phyloP scores from a whole-genome alignment of 2,113 vertebrate genomes.

The Epinephelus fuscoguttatus region DNA sequence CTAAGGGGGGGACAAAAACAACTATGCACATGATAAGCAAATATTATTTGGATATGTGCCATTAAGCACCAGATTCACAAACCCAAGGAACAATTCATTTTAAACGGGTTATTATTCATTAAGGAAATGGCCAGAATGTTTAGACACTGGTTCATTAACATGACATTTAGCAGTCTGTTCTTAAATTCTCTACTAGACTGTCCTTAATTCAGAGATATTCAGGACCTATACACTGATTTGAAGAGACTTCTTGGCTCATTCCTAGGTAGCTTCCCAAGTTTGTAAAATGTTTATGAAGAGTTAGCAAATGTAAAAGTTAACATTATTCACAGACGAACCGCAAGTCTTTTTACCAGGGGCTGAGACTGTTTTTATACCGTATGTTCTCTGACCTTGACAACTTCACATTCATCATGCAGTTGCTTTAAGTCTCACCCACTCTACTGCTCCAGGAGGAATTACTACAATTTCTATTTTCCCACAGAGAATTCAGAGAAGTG shows the following conservation, averaged over 20 bases:
- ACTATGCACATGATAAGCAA: conserved; percentile 1
- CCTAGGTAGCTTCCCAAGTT: neutral
- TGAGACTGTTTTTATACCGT: neutral
- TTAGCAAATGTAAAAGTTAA: neutral
- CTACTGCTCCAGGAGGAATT: neutral
- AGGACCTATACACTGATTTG: neutral
- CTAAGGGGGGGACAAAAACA: conserved; percentile 37
- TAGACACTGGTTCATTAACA: conserved; percentile 14
- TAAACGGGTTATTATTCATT: conserved; percentile 9
- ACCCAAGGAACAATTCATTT: neutral
- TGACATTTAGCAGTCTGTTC: conserved; percentile 7
- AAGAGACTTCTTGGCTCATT: conserved; percentile 1
- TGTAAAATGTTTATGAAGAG: neutral
- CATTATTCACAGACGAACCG: neutral
- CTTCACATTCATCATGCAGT: neutral
- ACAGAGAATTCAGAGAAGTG: conserved; percentile 13
- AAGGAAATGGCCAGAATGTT: neutral
- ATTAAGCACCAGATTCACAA: conserved; percentile 38
- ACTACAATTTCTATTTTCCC: conserved; percentile 19
- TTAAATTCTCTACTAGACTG: neutral
- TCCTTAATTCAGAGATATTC: neutral
- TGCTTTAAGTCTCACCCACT: neutral
- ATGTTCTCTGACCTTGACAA: neutral
- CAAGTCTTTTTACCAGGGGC: neutral
- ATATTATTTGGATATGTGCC: conserved; percentile 19